Conservation (phyloP, 2,113 vertebrate species). For the Amphilophus citrinellus region DNA sequence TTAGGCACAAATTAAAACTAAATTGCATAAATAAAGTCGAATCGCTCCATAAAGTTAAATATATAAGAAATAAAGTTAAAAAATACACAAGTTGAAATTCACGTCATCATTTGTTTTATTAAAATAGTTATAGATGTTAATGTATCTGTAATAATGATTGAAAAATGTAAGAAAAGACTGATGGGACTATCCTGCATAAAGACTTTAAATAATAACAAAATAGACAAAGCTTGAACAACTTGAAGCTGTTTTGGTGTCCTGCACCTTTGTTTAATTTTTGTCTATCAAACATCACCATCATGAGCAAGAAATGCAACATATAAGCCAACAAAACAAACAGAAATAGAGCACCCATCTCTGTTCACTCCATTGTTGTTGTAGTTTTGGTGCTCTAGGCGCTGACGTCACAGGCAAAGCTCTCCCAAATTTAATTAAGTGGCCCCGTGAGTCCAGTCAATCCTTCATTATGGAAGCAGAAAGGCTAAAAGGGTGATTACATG, state of each 20-base stretch:
- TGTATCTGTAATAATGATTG: no score
- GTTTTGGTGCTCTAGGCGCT: neutral
- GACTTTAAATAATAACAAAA: no score
- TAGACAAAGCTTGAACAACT: neutral
- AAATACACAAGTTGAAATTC: no score
- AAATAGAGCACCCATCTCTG: neutral
- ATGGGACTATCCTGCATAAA: no score
- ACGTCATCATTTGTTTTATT: no score
- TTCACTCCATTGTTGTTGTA: neutral
- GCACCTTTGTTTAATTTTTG: neutral
- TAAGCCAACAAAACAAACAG: neutral
- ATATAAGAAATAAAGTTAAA: no score
- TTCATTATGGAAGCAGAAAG: neutral
- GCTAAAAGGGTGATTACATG: neutral
- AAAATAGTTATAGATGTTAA: no score
- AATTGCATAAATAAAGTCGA: no score
- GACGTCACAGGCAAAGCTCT: neutral
- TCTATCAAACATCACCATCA: neutral
- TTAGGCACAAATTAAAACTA: no score
- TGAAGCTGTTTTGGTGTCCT: neutral
- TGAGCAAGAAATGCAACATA: neutral
- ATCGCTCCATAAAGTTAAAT: no score
- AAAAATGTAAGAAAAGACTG: no score
- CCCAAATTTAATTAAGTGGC: constrained; percentile 4
- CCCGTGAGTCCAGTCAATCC: neutral